phyloP scores from a whole-genome alignment of 1,140 invertebrate species.

The Heliconius nattereri region DNA sequence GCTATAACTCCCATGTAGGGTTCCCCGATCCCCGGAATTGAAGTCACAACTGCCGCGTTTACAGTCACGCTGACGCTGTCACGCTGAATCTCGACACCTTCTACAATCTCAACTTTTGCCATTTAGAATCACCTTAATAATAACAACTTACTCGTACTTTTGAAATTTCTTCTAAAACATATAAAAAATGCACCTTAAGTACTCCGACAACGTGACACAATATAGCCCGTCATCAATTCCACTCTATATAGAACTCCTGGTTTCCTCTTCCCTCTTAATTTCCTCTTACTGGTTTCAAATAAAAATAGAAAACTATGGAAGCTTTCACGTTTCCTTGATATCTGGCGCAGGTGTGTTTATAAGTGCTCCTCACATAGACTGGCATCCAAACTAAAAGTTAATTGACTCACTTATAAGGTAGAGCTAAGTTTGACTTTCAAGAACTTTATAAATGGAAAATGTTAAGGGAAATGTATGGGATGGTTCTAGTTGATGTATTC shows the following conservation, averaged over 20 bases:
- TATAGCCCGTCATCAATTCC: constrained; percentile 27
- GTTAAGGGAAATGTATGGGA: not conserved
- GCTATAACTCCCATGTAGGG: too few species aligned
- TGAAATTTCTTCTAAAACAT: not conserved
- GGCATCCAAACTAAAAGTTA: constrained; percentile 3
- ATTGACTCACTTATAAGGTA: constrained; percentile 9
- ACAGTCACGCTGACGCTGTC: not conserved
- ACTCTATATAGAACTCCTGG: constrained; percentile 29
- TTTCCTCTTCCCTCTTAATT: constrained; percentile 37
- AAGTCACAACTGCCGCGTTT: not conserved
- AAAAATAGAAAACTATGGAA: constrained; percentile 36
- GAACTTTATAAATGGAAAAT: not conserved
- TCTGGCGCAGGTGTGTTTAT: constrained; percentile 31
- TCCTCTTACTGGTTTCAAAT: constrained; percentile 34
- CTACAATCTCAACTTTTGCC: too few species aligned
- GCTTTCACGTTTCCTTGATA: constrained; percentile 32
- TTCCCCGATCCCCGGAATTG: not conserved
- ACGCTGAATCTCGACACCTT: not conserved
- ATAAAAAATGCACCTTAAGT: not conserved
- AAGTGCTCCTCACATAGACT: constrained; percentile 24
- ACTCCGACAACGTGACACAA: not conserved
- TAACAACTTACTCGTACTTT: not conserved
- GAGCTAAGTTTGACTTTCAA: not conserved
- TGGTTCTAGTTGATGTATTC: not conserved
- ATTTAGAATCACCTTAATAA: not conserved